These are phyloP conservation scores for Tyto alba DNA, from an alignment of 2,113 vertebrate genomes.

Conservation along the genomic window DNA sequence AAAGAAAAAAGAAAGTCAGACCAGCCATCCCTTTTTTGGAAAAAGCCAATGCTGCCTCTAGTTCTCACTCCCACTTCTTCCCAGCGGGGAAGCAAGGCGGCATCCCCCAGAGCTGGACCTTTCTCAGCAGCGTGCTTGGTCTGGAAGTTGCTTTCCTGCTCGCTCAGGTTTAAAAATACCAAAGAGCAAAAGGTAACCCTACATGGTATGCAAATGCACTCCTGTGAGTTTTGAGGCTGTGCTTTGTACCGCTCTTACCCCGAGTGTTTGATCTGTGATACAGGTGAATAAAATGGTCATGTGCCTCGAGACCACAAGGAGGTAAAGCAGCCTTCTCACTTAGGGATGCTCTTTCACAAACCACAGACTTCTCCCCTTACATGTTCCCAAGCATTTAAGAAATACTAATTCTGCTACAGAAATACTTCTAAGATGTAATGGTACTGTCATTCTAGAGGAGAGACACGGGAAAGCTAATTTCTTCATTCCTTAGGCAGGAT, in stretches of 20 bases:
- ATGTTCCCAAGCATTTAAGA: background rate
- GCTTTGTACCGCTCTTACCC: background rate
- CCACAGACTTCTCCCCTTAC: background rate
- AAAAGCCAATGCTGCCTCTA: conserved; percentile 1
- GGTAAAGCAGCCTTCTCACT: background rate
- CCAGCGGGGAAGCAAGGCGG: background rate
- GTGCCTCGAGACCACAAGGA: background rate
- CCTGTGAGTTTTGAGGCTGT: background rate
- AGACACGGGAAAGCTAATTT: background rate
- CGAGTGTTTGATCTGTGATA: background rate
- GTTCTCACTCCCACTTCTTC: conserved; percentile 6
- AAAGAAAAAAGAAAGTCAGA: background rate
- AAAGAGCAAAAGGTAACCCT: background rate
- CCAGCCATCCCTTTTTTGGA: conserved; percentile 40
- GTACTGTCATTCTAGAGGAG: background rate
- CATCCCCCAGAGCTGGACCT: background rate
- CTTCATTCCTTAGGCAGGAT: background rate
- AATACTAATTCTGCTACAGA: background rate
- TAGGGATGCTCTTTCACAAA: background rate
- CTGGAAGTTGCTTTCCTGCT: background rate
- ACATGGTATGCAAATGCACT: accelerated
- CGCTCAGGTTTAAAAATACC: background rate
- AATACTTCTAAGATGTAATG: background rate
- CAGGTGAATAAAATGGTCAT: background rate
- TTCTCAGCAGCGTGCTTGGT: background rate